Base-by-base conservation (phyloP, 2,888 invertebrate genomes). In the Synanthedon andrenaeformis region DNA sequence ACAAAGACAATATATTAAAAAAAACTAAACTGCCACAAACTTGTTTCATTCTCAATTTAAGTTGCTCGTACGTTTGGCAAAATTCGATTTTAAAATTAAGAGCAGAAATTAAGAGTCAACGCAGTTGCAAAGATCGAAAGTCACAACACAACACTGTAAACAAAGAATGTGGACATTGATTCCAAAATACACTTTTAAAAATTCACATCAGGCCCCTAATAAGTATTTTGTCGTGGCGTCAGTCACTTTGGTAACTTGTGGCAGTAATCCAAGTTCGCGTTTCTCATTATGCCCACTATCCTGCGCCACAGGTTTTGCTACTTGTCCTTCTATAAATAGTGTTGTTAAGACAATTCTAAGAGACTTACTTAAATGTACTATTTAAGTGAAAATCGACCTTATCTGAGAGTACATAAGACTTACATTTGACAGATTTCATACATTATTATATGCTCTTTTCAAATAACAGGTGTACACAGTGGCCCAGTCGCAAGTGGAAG, bases 281-380 rank as follows among this genome's bases (percentile, higher is more conserved):
- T 71, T 76, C 65, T 59, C 64, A 76, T 82, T 77, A 77, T 73
- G 65, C 66, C 57, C 62, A 71, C 69, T 72, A 82, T 74, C 82
- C 79, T 72, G 79, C 73, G 67, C 65, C 73, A 76, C 83, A 79
- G 76, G 83, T 83, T 82, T 82, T 73, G 71, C 79, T 79, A 74
- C 78, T 74, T 67, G 74, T 75, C 71, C 69, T 71, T 75, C 82
- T 84, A 82, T 81, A 80, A 82, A 83, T 84, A 84, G 79, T 76
- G 57, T 58, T 62, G 58, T 57, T 55, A 57, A 49, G 19, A 57
- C 54, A 60, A 54, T 55, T 52, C 52, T 57, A 61, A 76, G 66
- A 57, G 59, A 54, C 69, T 55, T 59, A 66, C 56, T 57, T 55
- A 51, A 53, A 54, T 13, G 12, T 19, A 42, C 4, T 13, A 4